A percentile compares a stretch with the other conserved stretches of the same genome.
Evolutionary conservation across 2,113 vertebrate species (phyloP).

Genomic region (Phoenicopterus ruber): DNA sequence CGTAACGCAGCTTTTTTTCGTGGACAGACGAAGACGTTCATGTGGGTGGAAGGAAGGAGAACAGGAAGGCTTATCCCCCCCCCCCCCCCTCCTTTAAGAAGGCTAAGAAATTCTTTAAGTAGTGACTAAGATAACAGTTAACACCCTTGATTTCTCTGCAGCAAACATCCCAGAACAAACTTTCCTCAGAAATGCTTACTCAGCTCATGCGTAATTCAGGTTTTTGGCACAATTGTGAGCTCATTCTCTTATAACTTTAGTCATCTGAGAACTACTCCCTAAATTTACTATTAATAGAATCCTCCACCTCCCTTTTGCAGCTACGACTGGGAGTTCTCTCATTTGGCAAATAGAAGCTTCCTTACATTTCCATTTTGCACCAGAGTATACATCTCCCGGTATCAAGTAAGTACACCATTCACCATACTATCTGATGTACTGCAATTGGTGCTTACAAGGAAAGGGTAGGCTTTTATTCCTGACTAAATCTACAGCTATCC

Average conservation of each 20-base stretch:
- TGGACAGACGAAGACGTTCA: neutral
- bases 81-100: neutral
- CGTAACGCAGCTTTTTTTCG: neutral
- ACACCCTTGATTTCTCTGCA: slow-evolving; percentile 1
- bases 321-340: neutral
- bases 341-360: neutral
- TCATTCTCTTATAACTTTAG: neutral
- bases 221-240: neutral
- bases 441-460: neutral
- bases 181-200: slow-evolving; percentile 1
- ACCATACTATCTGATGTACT: neutral
- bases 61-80: slow-evolving; percentile 34
- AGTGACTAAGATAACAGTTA: slow-evolving; percentile 30
- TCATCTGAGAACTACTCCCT: neutral
- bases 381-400: neutral
- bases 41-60: neutral
- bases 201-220: neutral
- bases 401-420: neutral
- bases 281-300: neutral
- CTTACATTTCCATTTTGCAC: neutral
- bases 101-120: slow-evolving; percentile 49
- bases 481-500: neutral
- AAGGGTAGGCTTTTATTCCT: neutral
- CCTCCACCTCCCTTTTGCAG: neutral
- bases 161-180: neutral